Base-by-base conservation (phyloP, 92 coral and sea anemone genomes). In the Heliopora coerulea region DNA sequence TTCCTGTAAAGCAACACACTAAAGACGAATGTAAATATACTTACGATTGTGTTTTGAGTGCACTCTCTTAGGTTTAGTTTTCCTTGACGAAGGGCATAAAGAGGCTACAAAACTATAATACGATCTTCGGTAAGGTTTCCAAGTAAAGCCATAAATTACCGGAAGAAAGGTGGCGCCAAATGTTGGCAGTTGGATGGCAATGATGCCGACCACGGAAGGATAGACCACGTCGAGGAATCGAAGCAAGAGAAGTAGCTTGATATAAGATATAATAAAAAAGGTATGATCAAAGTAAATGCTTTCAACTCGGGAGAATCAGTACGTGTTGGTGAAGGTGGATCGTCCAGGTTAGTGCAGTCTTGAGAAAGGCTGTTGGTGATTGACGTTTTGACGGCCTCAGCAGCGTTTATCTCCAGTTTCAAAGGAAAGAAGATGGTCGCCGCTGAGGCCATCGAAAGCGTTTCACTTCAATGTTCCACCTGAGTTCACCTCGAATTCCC, bases 81-180 rank as follows among this genome's bases (percentile, higher is more conserved):
- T 29, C 4, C 27, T 35, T 65, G 59, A 23, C 21, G 70, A 27
- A 37, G 74, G 59, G 23, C 58, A 67, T 14, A 44, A 20, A 67
- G 28, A 67, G 1, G 74, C 42, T 9, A 67, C 24, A 25, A 59
- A 67, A 11, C 35, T 52, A 37, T 67, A 42, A 67, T 85, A 92
- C 13, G 89, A 91, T 74, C 88, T 84, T 83, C 93, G 89, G 81
- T 80, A 92, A 1, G 97, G 93, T 48, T 78, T 83, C 97, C 97
- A 92, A 76, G 80, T 69, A 24, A 87, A 52, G 37, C 91, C 92
- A 79, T 89, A 92, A 20, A 92, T 56, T 73, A 89, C 28, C 11
- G 97, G 97, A 56, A 83, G 83, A 56, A 88, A 50, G 10, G 89
- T 72, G 75, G 96, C 88, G 78, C 96, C 91, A 82, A 85, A 46